These are phyloP conservation scores for Sympetrum striolatum DNA, from an alignment of 2,888 invertebrate species.

Conservation along the genomic window DNA sequence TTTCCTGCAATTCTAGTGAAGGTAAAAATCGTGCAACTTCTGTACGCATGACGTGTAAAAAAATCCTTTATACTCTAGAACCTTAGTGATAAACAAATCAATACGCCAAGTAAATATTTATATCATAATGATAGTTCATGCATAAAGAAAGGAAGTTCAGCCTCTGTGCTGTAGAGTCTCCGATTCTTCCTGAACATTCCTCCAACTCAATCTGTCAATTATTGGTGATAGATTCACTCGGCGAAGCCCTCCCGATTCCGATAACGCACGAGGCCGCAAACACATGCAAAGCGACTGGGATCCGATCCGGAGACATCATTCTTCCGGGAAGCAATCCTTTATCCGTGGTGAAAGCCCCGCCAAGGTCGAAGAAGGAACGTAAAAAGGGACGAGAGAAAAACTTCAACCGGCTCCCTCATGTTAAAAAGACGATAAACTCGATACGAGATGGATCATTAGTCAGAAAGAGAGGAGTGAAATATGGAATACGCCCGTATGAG, in stretches of 20 bases:
- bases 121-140: too few relatives aligned
- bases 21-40: too few relatives aligned
- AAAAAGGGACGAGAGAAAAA: background rate
- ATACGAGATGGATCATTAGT: slow-evolving; percentile 38
- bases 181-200: too few relatives aligned
- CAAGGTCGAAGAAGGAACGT: background rate
- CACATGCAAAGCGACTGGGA: background rate
- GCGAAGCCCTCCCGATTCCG: background rate
- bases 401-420: background rate
- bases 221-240: background rate
- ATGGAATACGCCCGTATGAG: slow-evolving; percentile 27
- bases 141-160: too few relatives aligned
- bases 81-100: too few relatives aligned
- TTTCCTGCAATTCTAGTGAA: too few relatives aligned
- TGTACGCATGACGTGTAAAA: too few relatives aligned
- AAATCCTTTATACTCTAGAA: too few relatives aligned
- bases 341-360: background rate
- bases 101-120: too few relatives aligned
- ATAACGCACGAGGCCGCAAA: background rate
- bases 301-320: background rate
- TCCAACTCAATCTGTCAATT: background rate
- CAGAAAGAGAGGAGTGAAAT: slow-evolving; percentile 26
- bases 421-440: slow-evolving; percentile 22
- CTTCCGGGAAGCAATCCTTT: background rate
- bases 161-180: too few relatives aligned